Evolutionary conservation across 2,113 vertebrate species (phyloP).

Genomic region (Hucho hucho): DNA sequence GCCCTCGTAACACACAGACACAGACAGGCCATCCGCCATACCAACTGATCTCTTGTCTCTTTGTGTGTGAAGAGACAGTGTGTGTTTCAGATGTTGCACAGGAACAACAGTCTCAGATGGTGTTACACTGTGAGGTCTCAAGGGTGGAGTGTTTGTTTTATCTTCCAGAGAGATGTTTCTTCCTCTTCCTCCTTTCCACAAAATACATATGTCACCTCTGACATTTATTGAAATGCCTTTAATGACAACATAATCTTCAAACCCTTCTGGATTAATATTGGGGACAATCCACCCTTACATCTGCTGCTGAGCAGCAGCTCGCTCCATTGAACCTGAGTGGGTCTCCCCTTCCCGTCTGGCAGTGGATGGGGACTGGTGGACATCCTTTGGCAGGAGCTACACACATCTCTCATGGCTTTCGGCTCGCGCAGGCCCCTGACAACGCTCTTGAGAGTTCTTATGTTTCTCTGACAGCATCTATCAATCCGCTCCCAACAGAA

Average conservation of each 20-base stretch:
- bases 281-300: conserved; percentile 79
- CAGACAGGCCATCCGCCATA: background rate
- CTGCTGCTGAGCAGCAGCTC: conserved; percentile 73
- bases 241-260: conserved; percentile 77
- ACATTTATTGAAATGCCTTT: conserved; percentile 78
- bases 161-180: conserved; percentile 9
- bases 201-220: conserved; percentile 74
- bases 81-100: background rate
- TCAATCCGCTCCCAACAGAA: conserved; percentile 66
- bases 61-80: background rate
- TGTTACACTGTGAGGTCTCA: conserved; percentile 43
- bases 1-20: background rate
- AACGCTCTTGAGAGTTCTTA: conserved; percentile 68
- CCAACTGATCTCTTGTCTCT: background rate
- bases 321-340: conserved; percentile 54
- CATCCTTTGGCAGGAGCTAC: conserved; percentile 67
- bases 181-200: conserved; percentile 59
- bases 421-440: conserved; percentile 67
- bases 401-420: conserved; percentile 48
- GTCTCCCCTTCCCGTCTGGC: conserved; percentile 66
- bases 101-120: conserved; percentile 49
- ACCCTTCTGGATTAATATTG: conserved; percentile 74
- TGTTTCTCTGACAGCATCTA: conserved; percentile 67
- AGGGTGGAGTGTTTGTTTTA: conserved; percentile 6
- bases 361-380: conserved; percentile 63